Percentiles rank a stretch among this genome's conserved stretches.
phyloP scores from a whole-genome alignment of 1,140 invertebrate genomes.

The Lasioglossum baleicum region DNA sequence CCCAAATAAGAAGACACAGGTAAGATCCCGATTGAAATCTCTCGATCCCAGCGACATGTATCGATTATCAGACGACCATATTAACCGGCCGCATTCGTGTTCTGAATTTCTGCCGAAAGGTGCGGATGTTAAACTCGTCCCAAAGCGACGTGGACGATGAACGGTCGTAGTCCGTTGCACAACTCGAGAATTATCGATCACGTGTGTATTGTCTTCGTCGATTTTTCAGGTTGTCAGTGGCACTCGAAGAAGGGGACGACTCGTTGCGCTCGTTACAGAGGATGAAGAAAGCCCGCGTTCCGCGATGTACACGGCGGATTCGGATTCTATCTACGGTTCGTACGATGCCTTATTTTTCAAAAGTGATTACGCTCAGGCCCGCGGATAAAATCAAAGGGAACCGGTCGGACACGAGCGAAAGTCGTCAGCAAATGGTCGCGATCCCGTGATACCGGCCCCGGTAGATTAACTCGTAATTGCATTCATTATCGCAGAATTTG shows the following conservation, averaged over 20 bases:
- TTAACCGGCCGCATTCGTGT: background rate
- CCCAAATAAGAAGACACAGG: background rate
- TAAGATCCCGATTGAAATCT: background rate
- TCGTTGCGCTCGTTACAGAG: background rate
- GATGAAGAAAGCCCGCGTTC: conserved; percentile 9
- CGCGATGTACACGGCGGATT: conserved; percentile 8
- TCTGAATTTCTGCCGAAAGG: conserved; percentile 5
- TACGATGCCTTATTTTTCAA: conserved; percentile 37
- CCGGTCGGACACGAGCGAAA: conserved; percentile 62
- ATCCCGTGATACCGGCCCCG: conserved; percentile 46
- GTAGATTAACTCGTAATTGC: conserved; percentile 65
- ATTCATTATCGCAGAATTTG: conserved; percentile 59
- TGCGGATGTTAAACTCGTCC: background rate
- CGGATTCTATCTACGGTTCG: conserved; percentile 33
- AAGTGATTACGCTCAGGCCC: conserved; percentile 43
- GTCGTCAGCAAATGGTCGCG: conserved; percentile 53
- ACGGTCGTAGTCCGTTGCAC: background rate
- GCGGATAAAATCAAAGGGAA: conserved; percentile 59
- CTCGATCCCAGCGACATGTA: background rate
- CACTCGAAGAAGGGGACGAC: background rate
- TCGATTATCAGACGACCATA: background rate
- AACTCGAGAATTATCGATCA: background rate
- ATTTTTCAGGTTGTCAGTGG: background rate
- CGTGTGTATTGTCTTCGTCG: background rate
- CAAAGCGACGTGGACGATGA: background rate